phyloP scores from a whole-genome alignment of 2,797 vertebrate species.

The Poeciliopsis paucimaculata region DNA sequence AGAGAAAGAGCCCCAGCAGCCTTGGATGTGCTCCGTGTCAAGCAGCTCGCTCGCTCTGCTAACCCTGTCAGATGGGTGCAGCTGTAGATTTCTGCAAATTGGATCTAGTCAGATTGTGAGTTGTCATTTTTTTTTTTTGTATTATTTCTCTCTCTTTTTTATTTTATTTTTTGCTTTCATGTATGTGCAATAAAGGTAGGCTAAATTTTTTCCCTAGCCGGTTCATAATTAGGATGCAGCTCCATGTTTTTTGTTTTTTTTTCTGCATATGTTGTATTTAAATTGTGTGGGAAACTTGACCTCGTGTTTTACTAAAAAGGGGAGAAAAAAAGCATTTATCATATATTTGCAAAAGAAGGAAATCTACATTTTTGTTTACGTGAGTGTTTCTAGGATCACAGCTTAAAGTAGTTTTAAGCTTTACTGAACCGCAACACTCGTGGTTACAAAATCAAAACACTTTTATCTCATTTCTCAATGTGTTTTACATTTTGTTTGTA shows the following conservation, averaged over 20 bases:
- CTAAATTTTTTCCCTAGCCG: constrained; percentile 33
- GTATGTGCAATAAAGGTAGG: constrained; percentile 31
- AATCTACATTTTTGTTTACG: neutral
- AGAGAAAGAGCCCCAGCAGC: constrained; percentile 41
- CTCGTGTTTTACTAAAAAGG: neutral
- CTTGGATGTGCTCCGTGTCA: constrained; percentile 23
- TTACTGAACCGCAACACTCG: neutral
- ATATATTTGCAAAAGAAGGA: neutral
- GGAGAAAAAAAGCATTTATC: neutral
- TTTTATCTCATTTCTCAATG: neutral
- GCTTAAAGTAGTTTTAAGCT: neutral
- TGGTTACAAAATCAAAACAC: neutral
- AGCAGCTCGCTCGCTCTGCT: constrained; percentile 8
- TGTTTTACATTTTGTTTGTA: neutral
- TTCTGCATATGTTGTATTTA: constrained; percentile 23
- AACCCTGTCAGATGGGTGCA: constrained; percentile 26
- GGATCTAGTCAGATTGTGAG: constrained; percentile 4
- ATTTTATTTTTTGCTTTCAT: neutral
- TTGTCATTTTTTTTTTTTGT: constrained; percentile 13
- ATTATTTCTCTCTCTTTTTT: neutral
- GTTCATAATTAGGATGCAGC: constrained; percentile 53
- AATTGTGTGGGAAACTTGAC: constrained; percentile 28
- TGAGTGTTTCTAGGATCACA: neutral
- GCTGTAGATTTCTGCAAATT: constrained; percentile 25
- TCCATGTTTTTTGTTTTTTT: constrained; percentile 19